A percentile compares a stretch with the other conserved stretches of the same genome.
phyloP scores from a whole-genome alignment of 2,888 invertebrate species.

The Platycheirus rosarum region DNA sequence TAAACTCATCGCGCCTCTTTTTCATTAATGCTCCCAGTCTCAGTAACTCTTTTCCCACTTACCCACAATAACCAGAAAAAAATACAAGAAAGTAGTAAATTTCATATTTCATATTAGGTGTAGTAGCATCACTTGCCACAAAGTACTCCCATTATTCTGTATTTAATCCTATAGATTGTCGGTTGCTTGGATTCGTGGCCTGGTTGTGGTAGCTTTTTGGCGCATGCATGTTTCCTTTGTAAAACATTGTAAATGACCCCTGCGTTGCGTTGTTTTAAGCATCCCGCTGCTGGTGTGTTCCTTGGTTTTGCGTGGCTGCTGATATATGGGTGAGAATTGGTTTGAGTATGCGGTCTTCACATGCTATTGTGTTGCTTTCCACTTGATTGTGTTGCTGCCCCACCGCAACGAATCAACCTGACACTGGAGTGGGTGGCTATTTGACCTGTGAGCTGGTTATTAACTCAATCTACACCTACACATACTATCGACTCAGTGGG shows the following conservation, averaged over 20 bases:
- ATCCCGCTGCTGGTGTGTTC: constrained; percentile 34
- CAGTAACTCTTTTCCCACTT: too few species aligned
- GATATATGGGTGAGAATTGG: not conserved
- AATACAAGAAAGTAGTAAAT: too few species aligned
- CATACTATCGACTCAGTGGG: constrained; percentile 30
- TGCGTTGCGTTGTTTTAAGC: constrained; percentile 65
- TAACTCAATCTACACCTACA: constrained; percentile 45
- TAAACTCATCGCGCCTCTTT: too few species aligned
- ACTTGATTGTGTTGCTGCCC: constrained; percentile 78
- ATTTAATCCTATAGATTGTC: constrained; percentile 19
- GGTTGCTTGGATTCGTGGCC: constrained; percentile 39
- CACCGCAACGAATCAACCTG: not conserved
- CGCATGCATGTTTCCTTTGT: constrained; percentile 73
- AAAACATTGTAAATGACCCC: constrained; percentile 72
- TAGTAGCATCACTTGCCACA: constrained; percentile 5
- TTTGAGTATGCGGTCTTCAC: constrained; percentile 71
- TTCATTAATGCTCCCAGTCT: too few species aligned
- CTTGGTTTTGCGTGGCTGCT: constrained; percentile 18
- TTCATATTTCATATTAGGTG: not conserved
- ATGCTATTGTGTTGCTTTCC: constrained; percentile 80
- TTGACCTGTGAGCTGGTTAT: constrained; percentile 69
- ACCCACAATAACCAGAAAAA: too few species aligned
- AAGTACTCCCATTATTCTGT: constrained; percentile 21
- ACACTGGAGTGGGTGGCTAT: constrained; percentile 43
- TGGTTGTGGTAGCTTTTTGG: constrained; percentile 48